Evolutionary conservation across 2,797 vertebrate genomes (phyloP).

Genomic region (Poecilia wingei): DNA sequence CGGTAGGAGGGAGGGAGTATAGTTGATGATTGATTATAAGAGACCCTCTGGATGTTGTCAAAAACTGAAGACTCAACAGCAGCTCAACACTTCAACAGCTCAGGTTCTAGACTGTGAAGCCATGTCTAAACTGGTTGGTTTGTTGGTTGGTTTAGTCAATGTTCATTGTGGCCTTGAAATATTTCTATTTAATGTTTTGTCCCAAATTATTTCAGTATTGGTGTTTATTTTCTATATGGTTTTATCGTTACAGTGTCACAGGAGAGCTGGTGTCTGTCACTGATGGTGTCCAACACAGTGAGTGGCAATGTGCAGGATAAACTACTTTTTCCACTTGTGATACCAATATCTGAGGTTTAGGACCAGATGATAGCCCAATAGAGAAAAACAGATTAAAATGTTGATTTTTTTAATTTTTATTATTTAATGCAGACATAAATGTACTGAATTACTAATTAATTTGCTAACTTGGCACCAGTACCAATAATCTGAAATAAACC

Average conservation of each 20-base stretch:
- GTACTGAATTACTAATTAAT: no score
- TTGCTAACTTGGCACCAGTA: no score
- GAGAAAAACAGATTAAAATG: no score
- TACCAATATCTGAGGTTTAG: no score
- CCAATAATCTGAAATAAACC: no score
- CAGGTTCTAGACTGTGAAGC: conserved; percentile 8
- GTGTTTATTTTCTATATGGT: not conserved
- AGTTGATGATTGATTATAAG: conserved; percentile 56
- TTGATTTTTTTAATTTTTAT: no score
- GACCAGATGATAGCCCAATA: no score
- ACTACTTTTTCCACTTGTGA: not conserved
- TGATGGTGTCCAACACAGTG: not conserved
- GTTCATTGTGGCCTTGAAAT: not conserved
- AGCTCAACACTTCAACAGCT: conserved; percentile 58
- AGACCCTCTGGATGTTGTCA: conserved; percentile 59
- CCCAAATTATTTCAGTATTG: not conserved
- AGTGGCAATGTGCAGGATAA: not conserved
- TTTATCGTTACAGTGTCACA: not conserved
- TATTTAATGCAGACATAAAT: no score
- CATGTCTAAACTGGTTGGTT: not conserved
- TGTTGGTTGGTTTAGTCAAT: not conserved
- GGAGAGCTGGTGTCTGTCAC: not conserved
- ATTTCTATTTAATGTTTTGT: not conserved
- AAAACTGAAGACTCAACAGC: conserved; percentile 63
- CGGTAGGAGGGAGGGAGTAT: not conserved